These are phyloP conservation scores for Rhadina sibilatrix DNA, from an alignment of 2,113 vertebrate species.

Conservation along the genomic window DNA sequence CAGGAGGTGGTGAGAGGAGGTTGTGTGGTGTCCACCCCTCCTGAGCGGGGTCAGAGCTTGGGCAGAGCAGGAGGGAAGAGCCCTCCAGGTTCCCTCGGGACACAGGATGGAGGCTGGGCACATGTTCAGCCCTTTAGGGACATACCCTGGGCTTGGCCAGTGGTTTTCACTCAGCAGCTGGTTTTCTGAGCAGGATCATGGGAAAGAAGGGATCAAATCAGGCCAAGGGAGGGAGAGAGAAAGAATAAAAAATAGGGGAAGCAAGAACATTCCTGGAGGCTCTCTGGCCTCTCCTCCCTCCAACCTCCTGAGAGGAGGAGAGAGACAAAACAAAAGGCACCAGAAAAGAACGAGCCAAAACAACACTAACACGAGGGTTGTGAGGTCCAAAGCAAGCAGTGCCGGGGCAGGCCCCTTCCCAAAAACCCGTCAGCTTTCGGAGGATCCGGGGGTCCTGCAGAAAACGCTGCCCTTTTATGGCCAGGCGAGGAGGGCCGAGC, in stretches of 20 bases:
- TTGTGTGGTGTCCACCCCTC: neutral
- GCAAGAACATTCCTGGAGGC: slow-evolving; percentile 56
- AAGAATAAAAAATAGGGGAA: neutral
- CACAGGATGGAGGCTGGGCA: neutral
- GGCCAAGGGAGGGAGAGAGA: neutral
- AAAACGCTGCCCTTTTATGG: slow-evolving; percentile 49
- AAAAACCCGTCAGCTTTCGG: neutral
- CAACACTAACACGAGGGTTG: neutral
- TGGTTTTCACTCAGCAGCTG: neutral
- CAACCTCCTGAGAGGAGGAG: slow-evolving; percentile 14
- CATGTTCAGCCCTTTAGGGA: neutral
- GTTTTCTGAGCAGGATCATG: neutral
- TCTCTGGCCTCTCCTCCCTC: slow-evolving; percentile 38
- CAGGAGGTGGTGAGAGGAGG: neutral
- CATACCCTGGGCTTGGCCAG: neutral
- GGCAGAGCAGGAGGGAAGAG: neutral
- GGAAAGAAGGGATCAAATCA: slow-evolving; percentile 33
- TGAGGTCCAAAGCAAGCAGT: neutral
- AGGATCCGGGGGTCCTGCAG: neutral
- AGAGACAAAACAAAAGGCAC: slow-evolving; percentile 53
- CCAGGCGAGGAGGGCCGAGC: neutral
- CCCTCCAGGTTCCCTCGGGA: neutral
- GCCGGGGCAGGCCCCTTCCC: neutral
- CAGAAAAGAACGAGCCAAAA: neutral
- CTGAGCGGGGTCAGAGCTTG: rapidly evolving